These are phyloP conservation scores for Aethina tumida DNA, from an alignment of 1,140 invertebrate genomes.

Conservation along the genomic window DNA sequence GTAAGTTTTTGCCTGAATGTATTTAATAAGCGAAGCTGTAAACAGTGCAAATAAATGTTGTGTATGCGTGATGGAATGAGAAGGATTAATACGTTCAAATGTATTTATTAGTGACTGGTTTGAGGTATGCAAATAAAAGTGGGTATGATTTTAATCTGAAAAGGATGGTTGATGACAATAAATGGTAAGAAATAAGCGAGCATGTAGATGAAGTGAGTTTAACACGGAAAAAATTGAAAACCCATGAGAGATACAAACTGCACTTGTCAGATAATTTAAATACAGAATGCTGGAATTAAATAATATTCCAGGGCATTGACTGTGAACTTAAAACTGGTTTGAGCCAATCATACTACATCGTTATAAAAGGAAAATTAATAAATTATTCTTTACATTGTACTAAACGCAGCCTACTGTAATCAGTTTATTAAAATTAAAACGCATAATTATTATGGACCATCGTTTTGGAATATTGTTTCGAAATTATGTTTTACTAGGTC, in stretches of 20 bases:
- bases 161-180: slow-evolving; percentile 9
- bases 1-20: too few relatives aligned
- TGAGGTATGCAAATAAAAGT: too few relatives aligned
- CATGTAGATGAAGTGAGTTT: neutral
- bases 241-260: slow-evolving; percentile 8
- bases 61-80: too few relatives aligned
- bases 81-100: too few relatives aligned
- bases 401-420: slow-evolving; percentile 1
- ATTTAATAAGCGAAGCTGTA: too few relatives aligned
- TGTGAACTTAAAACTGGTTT: slow-evolving; percentile 14
- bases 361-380: too few relatives aligned
- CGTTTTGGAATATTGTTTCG: too few relatives aligned
- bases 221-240: slow-evolving; percentile 10
- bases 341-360: slow-evolving; percentile 13
- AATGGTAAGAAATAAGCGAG: slow-evolving; percentile 5
- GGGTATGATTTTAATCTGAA: slow-evolving; percentile 6
- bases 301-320: slow-evolving; percentile 17
- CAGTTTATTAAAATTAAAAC: slow-evolving; percentile 4
- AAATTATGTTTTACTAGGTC: slow-evolving; percentile 1
- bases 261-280: slow-evolving; percentile 18
- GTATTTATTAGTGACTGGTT: too few relatives aligned
- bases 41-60: too few relatives aligned
- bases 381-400: too few relatives aligned
- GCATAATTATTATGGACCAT: too few relatives aligned
- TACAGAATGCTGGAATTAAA: slow-evolving; percentile 17